Conservation (phyloP, 2,113 vertebrate species). For the Sceloporus undulatus region DNA sequence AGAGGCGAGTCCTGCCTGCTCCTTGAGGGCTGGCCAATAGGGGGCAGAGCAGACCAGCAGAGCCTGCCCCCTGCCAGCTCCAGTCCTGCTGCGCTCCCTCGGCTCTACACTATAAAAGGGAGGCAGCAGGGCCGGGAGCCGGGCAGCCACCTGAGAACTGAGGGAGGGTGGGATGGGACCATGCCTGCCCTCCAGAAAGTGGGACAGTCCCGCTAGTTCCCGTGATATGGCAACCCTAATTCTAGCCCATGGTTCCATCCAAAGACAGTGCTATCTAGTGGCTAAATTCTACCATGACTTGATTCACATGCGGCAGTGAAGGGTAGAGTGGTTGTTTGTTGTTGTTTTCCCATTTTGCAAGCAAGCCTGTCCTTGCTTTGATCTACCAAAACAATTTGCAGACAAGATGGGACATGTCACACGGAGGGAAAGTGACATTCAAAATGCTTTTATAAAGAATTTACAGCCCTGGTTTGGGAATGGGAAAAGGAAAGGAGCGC, state of each 20-base stretch:
- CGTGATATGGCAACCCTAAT: too few relatives aligned
- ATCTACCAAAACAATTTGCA: background rate
- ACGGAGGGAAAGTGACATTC: background rate
- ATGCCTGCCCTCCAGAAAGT: too few relatives aligned
- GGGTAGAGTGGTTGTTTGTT: background rate
- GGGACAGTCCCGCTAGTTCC: too few relatives aligned
- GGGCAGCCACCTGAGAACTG: too few relatives aligned
- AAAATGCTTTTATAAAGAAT: conserved; percentile 3
- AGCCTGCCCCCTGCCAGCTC: too few relatives aligned
- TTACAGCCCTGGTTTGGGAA: background rate
- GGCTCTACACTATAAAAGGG: too few relatives aligned
- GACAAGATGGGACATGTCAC: conserved; percentile 1
- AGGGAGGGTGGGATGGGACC: too few relatives aligned
- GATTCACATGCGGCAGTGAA: background rate
- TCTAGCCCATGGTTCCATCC: background rate
- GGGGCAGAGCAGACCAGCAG: too few relatives aligned
- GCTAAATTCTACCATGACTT: background rate
- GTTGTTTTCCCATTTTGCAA: background rate
- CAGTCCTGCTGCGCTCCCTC: too few relatives aligned
- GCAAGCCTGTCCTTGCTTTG: background rate
- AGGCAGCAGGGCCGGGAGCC: too few relatives aligned
- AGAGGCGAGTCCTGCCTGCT: too few relatives aligned
- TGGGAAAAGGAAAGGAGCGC: background rate
- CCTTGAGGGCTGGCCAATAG: too few relatives aligned
- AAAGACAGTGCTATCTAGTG: background rate